Conservation (phyloP, 2,797 vertebrate genomes). For the Pangasius larnaudii region DNA sequence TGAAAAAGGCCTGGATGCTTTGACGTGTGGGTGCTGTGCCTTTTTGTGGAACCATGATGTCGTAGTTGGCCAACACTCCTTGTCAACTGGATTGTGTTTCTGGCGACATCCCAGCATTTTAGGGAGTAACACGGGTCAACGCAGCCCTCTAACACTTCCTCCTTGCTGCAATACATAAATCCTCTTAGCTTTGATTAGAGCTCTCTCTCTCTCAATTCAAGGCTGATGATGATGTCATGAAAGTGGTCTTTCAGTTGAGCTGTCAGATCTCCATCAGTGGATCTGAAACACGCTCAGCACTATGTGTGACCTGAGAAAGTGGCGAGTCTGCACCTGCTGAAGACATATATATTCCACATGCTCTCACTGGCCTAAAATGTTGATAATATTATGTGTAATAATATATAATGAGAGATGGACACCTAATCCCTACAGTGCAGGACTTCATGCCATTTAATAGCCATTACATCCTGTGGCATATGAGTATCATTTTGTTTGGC, state of each 20-base stretch:
- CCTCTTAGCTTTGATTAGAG: slow-evolving; percentile 38
- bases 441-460: slow-evolving; percentile 44
- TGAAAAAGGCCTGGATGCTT: slow-evolving; percentile 55
- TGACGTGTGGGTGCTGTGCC: slow-evolving; percentile 43
- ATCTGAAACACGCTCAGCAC: slow-evolving; percentile 60
- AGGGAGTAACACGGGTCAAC: slow-evolving; percentile 25
- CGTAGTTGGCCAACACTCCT: slow-evolving; percentile 45
- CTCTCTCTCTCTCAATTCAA: slow-evolving; percentile 41
- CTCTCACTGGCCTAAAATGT: slow-evolving; percentile 62
- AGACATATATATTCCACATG: slow-evolving; percentile 34
- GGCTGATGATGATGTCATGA: slow-evolving; percentile 62
- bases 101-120: slow-evolving; percentile 33
- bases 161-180: slow-evolving; percentile 40
- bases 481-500: slow-evolving; percentile 43
- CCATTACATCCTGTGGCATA: slow-evolving; percentile 51
- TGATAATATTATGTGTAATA: slow-evolving; percentile 59
- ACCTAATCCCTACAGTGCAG: slow-evolving; percentile 42
- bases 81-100: slow-evolving; percentile 51
- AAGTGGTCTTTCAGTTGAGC: slow-evolving; percentile 42
- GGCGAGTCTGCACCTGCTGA: slow-evolving; percentile 66
- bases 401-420: slow-evolving; percentile 47
- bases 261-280: slow-evolving; percentile 17
- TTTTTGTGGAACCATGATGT: slow-evolving; percentile 63
- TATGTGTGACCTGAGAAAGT: slow-evolving; percentile 59
- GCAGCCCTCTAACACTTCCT: slow-evolving; percentile 15